Evolutionary conservation across 2,888 invertebrate genomes (phyloP).

Genomic region (Camponotus fellah): DNA sequence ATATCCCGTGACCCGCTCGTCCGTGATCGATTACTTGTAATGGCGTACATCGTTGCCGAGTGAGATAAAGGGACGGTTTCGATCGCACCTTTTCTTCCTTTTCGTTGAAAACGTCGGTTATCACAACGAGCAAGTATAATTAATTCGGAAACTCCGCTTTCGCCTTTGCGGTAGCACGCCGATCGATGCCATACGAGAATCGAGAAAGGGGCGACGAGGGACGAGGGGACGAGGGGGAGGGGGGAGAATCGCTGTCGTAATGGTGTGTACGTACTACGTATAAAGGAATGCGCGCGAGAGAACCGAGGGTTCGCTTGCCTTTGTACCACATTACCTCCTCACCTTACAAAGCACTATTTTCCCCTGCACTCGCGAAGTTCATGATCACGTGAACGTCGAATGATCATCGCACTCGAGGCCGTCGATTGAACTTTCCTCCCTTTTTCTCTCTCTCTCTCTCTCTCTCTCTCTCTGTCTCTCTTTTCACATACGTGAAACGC

Average conservation of each 20-base stretch:
- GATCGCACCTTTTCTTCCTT: slow-evolving; percentile 13
- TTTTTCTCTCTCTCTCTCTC: neutral
- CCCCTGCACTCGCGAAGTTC: slow-evolving; percentile 37
- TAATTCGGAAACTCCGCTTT: slow-evolving; percentile 51
- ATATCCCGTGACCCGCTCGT: slow-evolving; percentile 36
- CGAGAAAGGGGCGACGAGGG: slow-evolving; percentile 1
- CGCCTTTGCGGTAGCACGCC: slow-evolving; percentile 39
- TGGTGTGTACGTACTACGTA: slow-evolving; percentile 12
- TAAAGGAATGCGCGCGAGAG: slow-evolving; percentile 29
- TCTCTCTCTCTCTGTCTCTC: neutral
- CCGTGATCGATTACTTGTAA: slow-evolving; percentile 45
- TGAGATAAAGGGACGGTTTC: slow-evolving; percentile 31
- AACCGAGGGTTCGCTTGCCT: slow-evolving; percentile 51
- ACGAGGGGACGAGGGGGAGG: too few species aligned
- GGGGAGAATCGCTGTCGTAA: slow-evolving; percentile 18
- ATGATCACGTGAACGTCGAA: slow-evolving; percentile 43
- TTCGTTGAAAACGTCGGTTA: slow-evolving; percentile 17
- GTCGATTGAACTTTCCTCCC: neutral
- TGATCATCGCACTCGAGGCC: slow-evolving; percentile 29
- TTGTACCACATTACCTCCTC: slow-evolving; percentile 56
- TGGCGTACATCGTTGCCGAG: neutral
- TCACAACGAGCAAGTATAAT: slow-evolving; percentile 45
- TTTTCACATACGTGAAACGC: neutral
- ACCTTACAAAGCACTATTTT: slow-evolving; percentile 54
- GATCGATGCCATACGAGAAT: slow-evolving; percentile 53